Percentiles rank a stretch among this genome's conserved stretches.
Evolutionary conservation across 2,113 vertebrate species (phyloP).

Genomic region (Zosterops japonicus): DNA sequence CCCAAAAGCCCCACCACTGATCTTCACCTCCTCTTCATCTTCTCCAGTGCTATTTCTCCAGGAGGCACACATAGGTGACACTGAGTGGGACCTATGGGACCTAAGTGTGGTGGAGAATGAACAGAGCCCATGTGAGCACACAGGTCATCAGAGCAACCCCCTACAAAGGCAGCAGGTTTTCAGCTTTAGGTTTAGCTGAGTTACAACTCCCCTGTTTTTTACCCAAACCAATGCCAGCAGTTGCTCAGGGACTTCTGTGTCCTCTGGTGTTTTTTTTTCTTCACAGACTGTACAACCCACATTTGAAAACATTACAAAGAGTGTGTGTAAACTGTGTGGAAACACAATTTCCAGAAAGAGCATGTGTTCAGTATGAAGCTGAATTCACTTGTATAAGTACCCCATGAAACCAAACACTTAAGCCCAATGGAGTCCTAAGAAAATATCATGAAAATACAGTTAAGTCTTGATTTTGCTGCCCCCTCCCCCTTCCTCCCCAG

Average conservation of each 20-base stretch:
- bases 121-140: fast-evolving
- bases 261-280: background rate
- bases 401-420: background rate
- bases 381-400: background rate
- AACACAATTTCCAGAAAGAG: background rate
- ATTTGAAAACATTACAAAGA: background rate
- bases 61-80: background rate
- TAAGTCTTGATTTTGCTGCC: background rate
- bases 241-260: background rate
- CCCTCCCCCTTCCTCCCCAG: too few species aligned
- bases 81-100: background rate
- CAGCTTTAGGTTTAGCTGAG: background rate
- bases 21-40: fast-evolving
- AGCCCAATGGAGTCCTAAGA: background rate
- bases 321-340: fast-evolving
- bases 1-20: background rate
- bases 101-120: background rate
- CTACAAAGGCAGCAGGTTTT: background rate
- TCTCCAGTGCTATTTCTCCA: background rate
- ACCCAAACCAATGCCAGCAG: background rate
- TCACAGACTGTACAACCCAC: background rate
- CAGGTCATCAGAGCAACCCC: background rate
- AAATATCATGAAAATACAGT: background rate
- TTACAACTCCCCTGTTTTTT: background rate
- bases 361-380: background rate